Evolutionary conservation across 2,113 vertebrate species (phyloP), one percentile per base, ranked within the genome.

Genomic region (Ornithorhynchus anatinus): DNA sequence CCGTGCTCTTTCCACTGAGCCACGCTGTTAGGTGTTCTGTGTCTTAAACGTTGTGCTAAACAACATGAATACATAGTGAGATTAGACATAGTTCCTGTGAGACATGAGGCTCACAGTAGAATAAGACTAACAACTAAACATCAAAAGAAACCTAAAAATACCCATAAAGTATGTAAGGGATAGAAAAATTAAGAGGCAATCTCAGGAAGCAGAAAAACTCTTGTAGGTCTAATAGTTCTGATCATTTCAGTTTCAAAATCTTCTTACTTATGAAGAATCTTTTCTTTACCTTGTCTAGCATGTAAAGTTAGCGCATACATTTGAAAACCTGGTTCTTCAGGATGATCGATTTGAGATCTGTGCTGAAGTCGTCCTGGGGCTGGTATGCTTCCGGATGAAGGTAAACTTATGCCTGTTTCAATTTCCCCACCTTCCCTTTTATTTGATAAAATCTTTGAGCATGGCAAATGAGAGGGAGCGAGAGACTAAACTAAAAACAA

Each of bases 301-400:
- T 1, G 86, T 99, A 61, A 69, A 9, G n/a, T 86, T 99, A 75
- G 93, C 98, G 0, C 96, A 93, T 47, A 94, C 96, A 4, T 98
- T 99, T 86, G 94, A 98, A 84, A 74, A 85, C 15, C 74, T 96
- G n/a, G 94, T 99, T 23, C 88, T 74, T 72, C 91, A 90, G 39
- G 97, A 99, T 62, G 86, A 93, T 36, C 92, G 95, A 59, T 99
- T 99, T 87, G 97, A 99, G 88, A 92, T 98, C 86, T 95, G 95
- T 38, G 92, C 93, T 0, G 92, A 96, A 25, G 98, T 99, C 53
- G 76, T 95, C 32, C 42, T 99, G 90, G 97, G 97, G 40, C 91
- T 99, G 22, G 96, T 99, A 61, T 99, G 98, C 79, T 99, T 99
- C 80, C 93, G 96, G 72, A 89, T 99, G n/a, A 98, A 98, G 98